These are phyloP conservation scores for Platanista minor DNA, from an alignment of 2,113 vertebrate genomes.

Conservation along the genomic window DNA sequence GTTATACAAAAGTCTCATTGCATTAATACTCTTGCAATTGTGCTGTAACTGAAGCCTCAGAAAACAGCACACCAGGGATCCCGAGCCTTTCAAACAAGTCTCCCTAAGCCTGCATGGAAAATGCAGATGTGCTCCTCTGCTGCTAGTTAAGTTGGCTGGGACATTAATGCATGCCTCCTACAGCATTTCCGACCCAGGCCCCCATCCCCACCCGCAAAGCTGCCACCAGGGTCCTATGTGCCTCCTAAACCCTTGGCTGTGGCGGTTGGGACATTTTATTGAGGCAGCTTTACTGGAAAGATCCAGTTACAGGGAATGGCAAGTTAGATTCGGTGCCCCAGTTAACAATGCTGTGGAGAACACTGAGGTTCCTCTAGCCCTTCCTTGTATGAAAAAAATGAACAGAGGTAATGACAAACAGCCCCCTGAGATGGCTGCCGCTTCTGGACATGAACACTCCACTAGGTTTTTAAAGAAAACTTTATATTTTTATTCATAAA, in stretches of 20 bases:
- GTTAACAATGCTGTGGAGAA: constrained; percentile 81
- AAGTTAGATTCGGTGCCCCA: constrained; percentile 75
- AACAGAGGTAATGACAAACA: constrained; percentile 38
- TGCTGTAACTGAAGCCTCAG: constrained; percentile 67
- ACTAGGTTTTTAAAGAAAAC: constrained; percentile 45
- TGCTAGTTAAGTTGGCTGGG: constrained; percentile 74
- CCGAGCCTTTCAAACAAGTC: constrained; percentile 65
- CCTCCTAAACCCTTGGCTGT: constrained; percentile 70
- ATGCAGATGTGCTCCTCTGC: constrained; percentile 70
- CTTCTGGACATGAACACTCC: constrained; percentile 48
- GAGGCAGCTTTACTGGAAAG: constrained; percentile 77
- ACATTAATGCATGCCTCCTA: constrained; percentile 72
- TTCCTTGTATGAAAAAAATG: constrained; percentile 41
- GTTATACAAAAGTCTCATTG: constrained; percentile 71
- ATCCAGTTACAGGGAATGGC: constrained; percentile 79
- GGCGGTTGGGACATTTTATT: constrained; percentile 69
- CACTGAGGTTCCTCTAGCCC: constrained; percentile 71
- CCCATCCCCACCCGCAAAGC: constrained; percentile 52
- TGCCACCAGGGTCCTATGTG: constrained; percentile 71
- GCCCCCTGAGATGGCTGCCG: constrained; percentile 34
- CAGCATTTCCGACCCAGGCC: constrained; percentile 64
- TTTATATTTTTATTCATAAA: constrained; percentile 64
- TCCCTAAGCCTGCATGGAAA: constrained; percentile 69
- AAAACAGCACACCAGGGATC: constrained; percentile 76
- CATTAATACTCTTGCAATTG: constrained; percentile 72